Evolutionary conservation across 2,888 invertebrate species (phyloP), one percentile per base, ranked within the genome.

Genomic region (Blera fallax): DNA sequence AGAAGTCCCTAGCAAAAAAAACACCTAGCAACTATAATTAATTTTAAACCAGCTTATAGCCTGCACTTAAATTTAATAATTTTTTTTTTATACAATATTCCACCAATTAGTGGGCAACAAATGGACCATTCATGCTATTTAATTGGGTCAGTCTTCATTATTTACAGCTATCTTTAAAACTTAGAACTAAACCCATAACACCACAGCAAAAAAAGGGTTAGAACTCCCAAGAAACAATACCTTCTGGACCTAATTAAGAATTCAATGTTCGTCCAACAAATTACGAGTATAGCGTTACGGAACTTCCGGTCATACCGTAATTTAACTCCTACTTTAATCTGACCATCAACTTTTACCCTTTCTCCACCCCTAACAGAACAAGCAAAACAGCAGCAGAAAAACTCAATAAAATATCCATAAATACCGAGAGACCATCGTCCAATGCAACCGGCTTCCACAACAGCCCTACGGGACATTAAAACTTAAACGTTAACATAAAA

Each of bases 401-500:
- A n/a, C 14, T 18, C 56, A 54, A 56, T 56, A 45, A 65, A 76
- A 48, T 67, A 40, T 48, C 76, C 56, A 65, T 56, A 64, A 45
- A 56, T 21, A 11, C 58, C 48, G 18, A 29, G 37, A 45, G n/a
- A 45, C 64, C 74, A 45, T 29, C 40, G 32, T 21, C 62, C 40
- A 32, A 62, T 62, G 52, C 52, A 43, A 5, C 21, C 37, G 16
- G 37, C 10, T 18, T 32, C 27, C 27, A 14, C 2, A 37, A 27
- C 16, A 60, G 24, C 34, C 72, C 58, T 21, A 14, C 27, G 62
- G 64, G 45, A 67, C 65, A 67, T 67, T 58, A 76, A 76, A 48
- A 67, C 40, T 67, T 67, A 45, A 76, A 76, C 16, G 65, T 34
- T 76, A 56, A 45, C 65, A 67, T 50, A 50, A 67, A 58, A 58